Evolutionary conservation across 2,113 vertebrate genomes (phyloP), one percentile per base, ranked within the genome.

Genomic region (Ginglymostoma cirratum): DNA sequence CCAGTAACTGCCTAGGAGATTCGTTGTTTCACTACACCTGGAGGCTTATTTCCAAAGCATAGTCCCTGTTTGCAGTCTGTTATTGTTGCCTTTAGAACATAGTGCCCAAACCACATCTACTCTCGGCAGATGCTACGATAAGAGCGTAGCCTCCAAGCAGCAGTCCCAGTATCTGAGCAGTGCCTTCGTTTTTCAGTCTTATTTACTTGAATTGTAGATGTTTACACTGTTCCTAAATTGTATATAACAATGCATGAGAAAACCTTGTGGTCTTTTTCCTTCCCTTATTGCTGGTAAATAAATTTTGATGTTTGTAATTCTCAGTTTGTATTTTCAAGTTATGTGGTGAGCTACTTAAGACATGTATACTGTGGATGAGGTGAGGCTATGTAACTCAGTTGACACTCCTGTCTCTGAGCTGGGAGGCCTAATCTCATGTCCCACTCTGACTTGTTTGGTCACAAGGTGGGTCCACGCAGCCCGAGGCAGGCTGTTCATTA

Each of bases 141-240:
- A 48, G 45, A 67, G 21, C 45, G 85, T 23, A 27, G 86, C 52
- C 52, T 55, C 38, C 38, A 83, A 80, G 38, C 67, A 48, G 42
- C 67, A 95, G 66, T 30, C 69, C 21, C 66, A 72, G 94, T 45
- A 70, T 52, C 94, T 76, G 69, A 95, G 45, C 94, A 95, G 67
- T 95, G 94, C 94, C 94, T 95, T 95, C 10, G 24, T 95, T 76
- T 95, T 72, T 70, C 93, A 67, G 92, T 94, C 92, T 70, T 42
- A 69, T 69, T 70, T 94, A 72, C 67, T 95, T 95, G 69, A 48
- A 72, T 52, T 95, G 94, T 95, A 95, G 94, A 95, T 95, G 94
- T 95, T 95, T 72, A 95, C 66, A 72, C 21, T 72, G 67, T 92
- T 92, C 89, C 69, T 72, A 95, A 76, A 52, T 72, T 95, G 94